Conservation (phyloP, 1,140 invertebrate species). For the Drosophila athabasca region DNA sequence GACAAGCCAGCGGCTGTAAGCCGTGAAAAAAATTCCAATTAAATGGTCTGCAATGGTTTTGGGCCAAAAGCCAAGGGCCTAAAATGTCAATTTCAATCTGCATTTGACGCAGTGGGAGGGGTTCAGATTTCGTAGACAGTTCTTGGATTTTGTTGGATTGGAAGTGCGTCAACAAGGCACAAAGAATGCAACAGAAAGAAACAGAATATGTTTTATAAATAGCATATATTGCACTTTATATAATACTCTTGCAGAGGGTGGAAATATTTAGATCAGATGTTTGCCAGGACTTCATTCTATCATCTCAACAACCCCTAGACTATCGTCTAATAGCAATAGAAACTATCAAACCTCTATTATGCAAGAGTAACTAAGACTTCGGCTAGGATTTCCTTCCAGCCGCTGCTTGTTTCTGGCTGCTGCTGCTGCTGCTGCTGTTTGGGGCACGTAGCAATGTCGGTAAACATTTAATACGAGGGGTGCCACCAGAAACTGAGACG, state of each 20-base stretch:
- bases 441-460: slow-evolving; percentile 71
- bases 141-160: too few relatives aligned
- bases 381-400: slow-evolving; percentile 63
- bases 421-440: slow-evolving; percentile 56
- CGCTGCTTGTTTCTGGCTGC: slow-evolving; percentile 41
- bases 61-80: background rate
- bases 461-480: slow-evolving; percentile 77
- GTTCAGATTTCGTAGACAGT: too few relatives aligned
- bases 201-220: background rate
- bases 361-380: slow-evolving; percentile 11
- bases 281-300: too few relatives aligned
- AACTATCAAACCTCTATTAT: background rate
- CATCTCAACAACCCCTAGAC: too few relatives aligned
- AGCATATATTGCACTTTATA: too few relatives aligned
- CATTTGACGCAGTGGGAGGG: too few relatives aligned
- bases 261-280: too few relatives aligned
- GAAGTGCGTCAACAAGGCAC: slow-evolving; percentile 13
- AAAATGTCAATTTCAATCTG: too few relatives aligned
- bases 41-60: slow-evolving; percentile 18
- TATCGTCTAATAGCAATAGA: too few relatives aligned
- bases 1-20: background rate
- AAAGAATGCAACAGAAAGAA: slow-evolving; percentile 11
- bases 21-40: slow-evolving; percentile 3
- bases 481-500: slow-evolving; percentile 58
- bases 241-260: too few relatives aligned